Conservation (phyloP, 2,888 invertebrate genomes). For the Nesidiocoris tenuis region DNA sequence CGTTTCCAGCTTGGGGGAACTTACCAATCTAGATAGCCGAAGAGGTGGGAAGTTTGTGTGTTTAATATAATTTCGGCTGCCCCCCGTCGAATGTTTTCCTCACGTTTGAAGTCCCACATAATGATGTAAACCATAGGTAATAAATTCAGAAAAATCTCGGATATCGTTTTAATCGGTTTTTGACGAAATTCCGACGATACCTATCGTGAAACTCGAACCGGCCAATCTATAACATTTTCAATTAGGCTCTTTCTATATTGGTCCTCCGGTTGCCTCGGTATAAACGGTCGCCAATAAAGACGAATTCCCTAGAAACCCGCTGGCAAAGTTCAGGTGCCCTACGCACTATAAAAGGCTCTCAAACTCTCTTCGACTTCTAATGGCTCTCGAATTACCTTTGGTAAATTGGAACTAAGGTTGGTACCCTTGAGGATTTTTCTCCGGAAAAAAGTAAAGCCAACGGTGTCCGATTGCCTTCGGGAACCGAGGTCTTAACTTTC, state of each 20-base stretch:
- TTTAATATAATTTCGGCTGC: too few species aligned
- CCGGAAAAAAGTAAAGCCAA: not conserved
- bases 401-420: slow-evolving; percentile 29
- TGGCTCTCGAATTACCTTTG: slow-evolving; percentile 40
- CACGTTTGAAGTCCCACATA: too few species aligned
- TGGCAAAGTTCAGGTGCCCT: not conserved
- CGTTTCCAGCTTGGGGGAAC: too few species aligned
- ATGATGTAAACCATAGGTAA: too few species aligned
- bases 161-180: too few species aligned
- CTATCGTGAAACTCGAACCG: too few species aligned
- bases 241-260: not conserved
- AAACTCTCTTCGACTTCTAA: slow-evolving; percentile 18
- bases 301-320: not conserved
- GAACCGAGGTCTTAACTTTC: not conserved
- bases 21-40: too few species aligned
- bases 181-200: too few species aligned
- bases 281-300: not conserved
- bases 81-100: too few species aligned
- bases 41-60: too few species aligned
- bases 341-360: not conserved
- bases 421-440: slow-evolving; percentile 11
- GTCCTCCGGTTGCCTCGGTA: not conserved
- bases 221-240: not conserved
- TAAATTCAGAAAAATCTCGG: too few species aligned
- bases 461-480: not conserved